phyloP scores from a whole-genome alignment of 1,140 invertebrate genomes.

The Psilanteris sp. region DNA sequence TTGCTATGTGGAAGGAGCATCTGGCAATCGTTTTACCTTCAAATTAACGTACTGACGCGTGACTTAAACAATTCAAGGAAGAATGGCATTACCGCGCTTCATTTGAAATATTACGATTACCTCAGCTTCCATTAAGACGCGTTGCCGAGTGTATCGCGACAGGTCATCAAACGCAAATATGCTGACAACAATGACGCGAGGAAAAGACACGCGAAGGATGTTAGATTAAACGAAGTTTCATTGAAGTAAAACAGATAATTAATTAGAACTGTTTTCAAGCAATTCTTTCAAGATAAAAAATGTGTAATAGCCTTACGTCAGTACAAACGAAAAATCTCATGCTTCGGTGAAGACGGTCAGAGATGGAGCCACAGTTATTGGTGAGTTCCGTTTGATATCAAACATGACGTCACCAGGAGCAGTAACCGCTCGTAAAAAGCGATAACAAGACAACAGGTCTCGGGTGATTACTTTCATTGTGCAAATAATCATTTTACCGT shows the following conservation, averaged over 20 bases:
- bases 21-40: slow-evolving; percentile 54
- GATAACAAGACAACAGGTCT: slow-evolving; percentile 33
- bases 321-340: not conserved
- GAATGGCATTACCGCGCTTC: slow-evolving; percentile 8
- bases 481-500: slow-evolving; percentile 25
- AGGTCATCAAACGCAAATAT: slow-evolving; percentile 58
- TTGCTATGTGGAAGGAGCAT: no score
- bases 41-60: slow-evolving; percentile 37
- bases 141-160: slow-evolving; percentile 55
- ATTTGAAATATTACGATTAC: slow-evolving; percentile 57
- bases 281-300: no score
- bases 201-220: slow-evolving; percentile 19
- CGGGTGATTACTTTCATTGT: slow-evolving; percentile 38
- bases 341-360: not conserved
- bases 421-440: slow-evolving; percentile 46
- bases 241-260: slow-evolving; percentile 11
- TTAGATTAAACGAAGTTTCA: slow-evolving; percentile 17
- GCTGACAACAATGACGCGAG: no score
- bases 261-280: not conserved
- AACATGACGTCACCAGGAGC: slow-evolving; percentile 26
- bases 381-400: no score
- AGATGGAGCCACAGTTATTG: slow-evolving; percentile 1
- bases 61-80: slow-evolving; percentile 46
- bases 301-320: no score
- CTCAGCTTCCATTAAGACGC: slow-evolving; percentile 44